Evolutionary conservation across 2,888 invertebrate species (phyloP), one percentile per base, ranked within the genome.

Genomic region (Metalampra italica): DNA sequence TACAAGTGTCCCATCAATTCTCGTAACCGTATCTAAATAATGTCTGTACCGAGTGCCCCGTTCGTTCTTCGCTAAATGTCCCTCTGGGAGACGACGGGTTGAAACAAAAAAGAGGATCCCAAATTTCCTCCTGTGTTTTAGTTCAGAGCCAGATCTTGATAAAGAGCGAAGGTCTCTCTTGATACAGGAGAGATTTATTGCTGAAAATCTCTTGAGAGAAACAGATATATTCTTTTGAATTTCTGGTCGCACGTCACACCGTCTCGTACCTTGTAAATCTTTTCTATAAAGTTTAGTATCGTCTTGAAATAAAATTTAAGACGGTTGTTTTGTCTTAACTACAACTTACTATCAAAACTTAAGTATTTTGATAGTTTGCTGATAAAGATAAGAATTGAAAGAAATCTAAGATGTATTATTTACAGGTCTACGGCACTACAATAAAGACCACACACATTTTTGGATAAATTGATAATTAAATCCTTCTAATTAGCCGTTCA

Each of bases 151-250:
- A 54, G 52, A 60, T 60, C 56, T 51, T 51, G 58, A 60, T 57
- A 56, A 66, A 75, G 71, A 65, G 67, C 59, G 68, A 68, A 70
- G 72, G 62, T 70, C 67, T 64, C 62, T 66, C 62, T 68, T 71
- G 80, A 76, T 80, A 74, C 67, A 73, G 69, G 61, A 65, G 62
- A 78, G 82, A 84, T 83, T 83, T 83, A 84, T 83, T 79, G 63
- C 80, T 63, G 52, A 50, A 67, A 75, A 74, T 74, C 81, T 78
- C 75, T 57, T 45, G 76, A 71, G 80, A 67, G 57, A 58, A 61
- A 64, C 66, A 66, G 69, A 81, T 81, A 75, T 75, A 77, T 78
- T 74, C 74, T 75, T 77, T 75, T 70, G 72, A 72, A 68, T 62
- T 65, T 64, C 62, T 68, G 64, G 69, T 66, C 68, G 64, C 49